Base-by-base conservation (phyloP, 2,888 invertebrate species). In the Tetheella fluctuosa region DNA sequence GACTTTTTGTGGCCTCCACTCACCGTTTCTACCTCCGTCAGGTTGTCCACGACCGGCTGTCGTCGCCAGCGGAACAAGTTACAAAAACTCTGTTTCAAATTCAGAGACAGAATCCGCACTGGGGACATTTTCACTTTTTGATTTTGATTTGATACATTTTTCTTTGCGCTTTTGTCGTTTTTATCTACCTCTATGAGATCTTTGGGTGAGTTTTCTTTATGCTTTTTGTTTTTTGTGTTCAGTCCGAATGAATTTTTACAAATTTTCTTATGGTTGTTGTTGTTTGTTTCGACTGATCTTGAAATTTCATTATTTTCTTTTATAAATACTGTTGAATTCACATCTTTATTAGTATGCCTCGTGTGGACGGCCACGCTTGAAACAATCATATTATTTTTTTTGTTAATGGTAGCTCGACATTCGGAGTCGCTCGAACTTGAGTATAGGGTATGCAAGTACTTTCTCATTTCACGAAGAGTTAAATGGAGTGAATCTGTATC, bases 61-160 rank as follows among this genome's bases (percentile, higher is more conserved):
- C 89, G 83, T 53, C 90, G 85, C 90, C 97, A 96, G 74, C 96
- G 95, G 86, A 97, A 97, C 85, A 97, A 95, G 88, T 96, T 97
- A 85, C 97, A 97, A 79, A 97, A 94, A 56, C 97, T 97, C 83
- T 97, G 97, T 86, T 97, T 97, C 64, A 97, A 94, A 86, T 95
- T 96, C 61, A 95, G 93, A 5, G 97, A 96, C 80, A 97, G 95
- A 72, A 96, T 94, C 69, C 93, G 90, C 59, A 94, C 93, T 8
- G 94, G 94, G 15, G 95, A 94, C 85, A 96, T 96, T 80, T 96
- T 96, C 65, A 91, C 83, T 68, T 94, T 94, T 61, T 79, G 75
- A 67, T 94, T 94, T 61, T 78, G 75, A 67, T 71, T 77, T 25
- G 80, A 64, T 34, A 68, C 68, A 59, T 69, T 74, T 62, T 88